Evolutionary conservation across 2,888 invertebrate genomes (phyloP).

Genomic region (Hirtodrosophila alboralis): DNA sequence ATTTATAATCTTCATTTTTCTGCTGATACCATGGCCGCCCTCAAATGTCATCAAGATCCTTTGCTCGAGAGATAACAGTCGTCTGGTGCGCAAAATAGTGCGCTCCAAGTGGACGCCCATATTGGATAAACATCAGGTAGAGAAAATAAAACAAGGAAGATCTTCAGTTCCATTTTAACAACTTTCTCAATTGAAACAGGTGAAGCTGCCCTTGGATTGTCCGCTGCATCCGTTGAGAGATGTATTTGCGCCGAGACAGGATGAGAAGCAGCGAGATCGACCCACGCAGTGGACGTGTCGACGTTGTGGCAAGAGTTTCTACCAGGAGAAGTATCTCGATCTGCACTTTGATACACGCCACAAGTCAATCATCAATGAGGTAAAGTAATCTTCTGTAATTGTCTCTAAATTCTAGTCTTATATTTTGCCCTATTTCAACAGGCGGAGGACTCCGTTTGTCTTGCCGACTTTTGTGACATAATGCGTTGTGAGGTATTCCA

Average conservation of each 20-base stretch:
- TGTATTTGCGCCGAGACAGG: slow-evolving; percentile 94
- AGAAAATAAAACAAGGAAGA: not conserved
- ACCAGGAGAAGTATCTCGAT: slow-evolving; percentile 94
- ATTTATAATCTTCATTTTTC: slow-evolving; percentile 83
- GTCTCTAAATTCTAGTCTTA: too few species aligned
- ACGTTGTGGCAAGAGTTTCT: slow-evolving; percentile 95
- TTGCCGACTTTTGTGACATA: slow-evolving; percentile 97
- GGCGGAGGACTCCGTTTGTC: slow-evolving; percentile 96
- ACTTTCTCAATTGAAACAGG: slow-evolving; percentile 83
- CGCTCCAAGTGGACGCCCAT: slow-evolving; percentile 96
- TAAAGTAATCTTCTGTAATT: slow-evolving; percentile 68
- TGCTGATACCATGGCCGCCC: slow-evolving; percentile 94
- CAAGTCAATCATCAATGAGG: slow-evolving; percentile 93
- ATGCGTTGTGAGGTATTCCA: slow-evolving; percentile 96
- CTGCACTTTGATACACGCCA: slow-evolving; percentile 95
- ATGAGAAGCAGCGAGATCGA: slow-evolving; percentile 92
- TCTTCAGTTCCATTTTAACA: too few species aligned
- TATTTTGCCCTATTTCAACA: slow-evolving; percentile 81
- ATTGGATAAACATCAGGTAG: slow-evolving; percentile 91
- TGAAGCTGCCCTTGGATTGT: slow-evolving; percentile 93
- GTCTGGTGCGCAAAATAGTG: slow-evolving; percentile 93
- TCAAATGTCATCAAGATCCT: slow-evolving; percentile 94
- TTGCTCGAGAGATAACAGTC: slow-evolving; percentile 94
- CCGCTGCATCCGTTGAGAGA: slow-evolving; percentile 95
- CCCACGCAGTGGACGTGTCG: slow-evolving; percentile 96